Base-by-base conservation (phyloP, 64 coral and sea anemone species). In the Pocillopora verrucosa region DNA sequence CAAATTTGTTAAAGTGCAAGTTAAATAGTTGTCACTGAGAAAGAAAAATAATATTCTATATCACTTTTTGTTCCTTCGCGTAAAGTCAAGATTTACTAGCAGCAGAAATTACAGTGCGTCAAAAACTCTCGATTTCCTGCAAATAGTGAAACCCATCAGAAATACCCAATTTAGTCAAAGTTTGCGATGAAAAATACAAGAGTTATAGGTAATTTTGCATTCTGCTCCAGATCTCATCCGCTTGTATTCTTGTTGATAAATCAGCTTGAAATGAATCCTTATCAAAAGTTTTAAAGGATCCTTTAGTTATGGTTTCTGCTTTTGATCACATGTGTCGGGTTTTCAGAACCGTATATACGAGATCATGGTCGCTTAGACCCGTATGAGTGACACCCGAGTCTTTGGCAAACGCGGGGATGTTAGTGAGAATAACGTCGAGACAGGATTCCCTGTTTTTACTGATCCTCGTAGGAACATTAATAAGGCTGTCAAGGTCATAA, bases 351-450 rank as follows among this genome's bases (percentile, higher is more conserved):
- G 77, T 26, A 25, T 92, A 76, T 60, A 92, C 37, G 60, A 79
- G 26, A 70, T 58, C 68, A 57, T 87, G 90, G 80, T 87, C 75
- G 36, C 90, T 92, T n/a, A 69, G 45, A 24, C 75, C 83, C 5
- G 90, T 75, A 16, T 87, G 74, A 10, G 41, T 65, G 36, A 76
- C 60, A 36, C 63, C 69, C 1, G 90, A 94, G 65, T 51, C 76
- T 38, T 76, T 69, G 19, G 60, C 60, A 35, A 92, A 92, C 35
- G 61, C 60, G 45, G 83, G 90, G 9, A 76, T 63, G 26, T 86
- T 92, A 58, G 62, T 87, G 13, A 79, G 45, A 24, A 87, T 87
- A 6, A 87, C 90, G 59, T 92, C 76, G 11, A 92, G 35, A 72
- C 45, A 89, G 74, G 62, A 58, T 30, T 36, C 25, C 59, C 26